Evolutionary conservation across 64 coral and sea anemone genomes (phyloP), one percentile per base, ranked within the genome.

Genomic region (Actinia tenebrosa): DNA sequence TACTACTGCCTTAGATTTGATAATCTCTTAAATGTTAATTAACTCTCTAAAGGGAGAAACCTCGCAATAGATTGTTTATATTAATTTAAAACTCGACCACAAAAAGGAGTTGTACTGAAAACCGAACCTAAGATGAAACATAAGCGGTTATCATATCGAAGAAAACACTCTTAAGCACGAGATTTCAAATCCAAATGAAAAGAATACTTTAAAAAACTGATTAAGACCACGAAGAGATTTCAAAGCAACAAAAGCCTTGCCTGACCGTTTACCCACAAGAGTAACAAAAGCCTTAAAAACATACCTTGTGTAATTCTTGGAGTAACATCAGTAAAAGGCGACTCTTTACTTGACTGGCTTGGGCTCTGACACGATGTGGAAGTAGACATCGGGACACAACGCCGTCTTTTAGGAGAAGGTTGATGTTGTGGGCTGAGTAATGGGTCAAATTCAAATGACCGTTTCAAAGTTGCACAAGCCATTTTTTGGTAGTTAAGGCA

Each of bases 381-480:
- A 68, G 88, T 62, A 77, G 89, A 82, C 23, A 96, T 83, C 18
- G 97, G 90, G 45, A 90, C 84, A 54, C 93, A 99, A 81, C 97
- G 92, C 50, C 97, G 90, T 77, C 97, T 94, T 55, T 99, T 99
- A n/a, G 93, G 91, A 58, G 93, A 99, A 71, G 97, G 97, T 87
- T 98, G 96, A 59, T 94, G 96, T 82, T 99, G 97, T 66, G 93
- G 93, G 55, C 93, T 99, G 25, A 98, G 79, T 64, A 99, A 63
- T 56, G 97, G 93, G 61, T 99, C 97, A 60, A 99, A 95, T 63
- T 99, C 97, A 64, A 95, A 95, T 27, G 97, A 95, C 86, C 97
- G 88, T 84, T 99, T 99, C 45, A 99, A 88, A 23, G 97, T 99
- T 54, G 94, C 94, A 92, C 97, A 99, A 90, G 97, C 93, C 97